These are phyloP conservation scores for Gryon sp. DNA, from an alignment of 1,140 invertebrate species.

Conservation along the genomic window DNA sequence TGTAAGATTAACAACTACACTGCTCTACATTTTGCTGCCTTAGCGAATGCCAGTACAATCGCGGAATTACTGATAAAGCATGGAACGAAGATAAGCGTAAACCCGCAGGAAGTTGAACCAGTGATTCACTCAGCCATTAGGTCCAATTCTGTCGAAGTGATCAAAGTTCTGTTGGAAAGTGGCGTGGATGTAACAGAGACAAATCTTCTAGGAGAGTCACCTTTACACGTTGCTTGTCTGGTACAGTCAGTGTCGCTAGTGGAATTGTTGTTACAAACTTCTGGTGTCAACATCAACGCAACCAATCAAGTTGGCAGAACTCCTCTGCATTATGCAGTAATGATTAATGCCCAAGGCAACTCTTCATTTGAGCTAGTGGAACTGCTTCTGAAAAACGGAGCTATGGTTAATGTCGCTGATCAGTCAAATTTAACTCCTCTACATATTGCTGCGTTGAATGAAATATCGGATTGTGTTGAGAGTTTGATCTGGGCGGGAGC, in stretches of 20 bases:
- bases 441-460: conserved; percentile 84
- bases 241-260: conserved; percentile 81
- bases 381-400: conserved; percentile 80
- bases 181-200: conserved; percentile 81
- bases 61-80: conserved; percentile 79
- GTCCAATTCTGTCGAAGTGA: conserved; percentile 80
- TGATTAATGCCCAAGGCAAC: conserved; percentile 70
- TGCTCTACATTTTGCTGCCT: conserved; percentile 82
- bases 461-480: conserved; percentile 82
- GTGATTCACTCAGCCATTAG: conserved; percentile 82
- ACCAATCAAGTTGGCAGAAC: conserved; percentile 81
- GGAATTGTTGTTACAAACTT: conserved; percentile 79
- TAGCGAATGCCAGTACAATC: conserved; percentile 79
- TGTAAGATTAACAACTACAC: conserved; percentile 79
- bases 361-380: conserved; percentile 81
- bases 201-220: conserved; percentile 81
- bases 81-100: conserved; percentile 74
- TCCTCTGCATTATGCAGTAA: conserved; percentile 82
- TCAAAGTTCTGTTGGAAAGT: conserved; percentile 81
- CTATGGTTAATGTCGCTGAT: conserved; percentile 81
- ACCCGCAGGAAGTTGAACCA: conserved; percentile 72
- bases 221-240: conserved; percentile 82
- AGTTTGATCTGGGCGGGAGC: conserved; percentile 83
- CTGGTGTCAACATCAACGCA: conserved; percentile 81
- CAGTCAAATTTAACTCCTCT: conserved; percentile 85